A percentile compares a stretch with the other conserved stretches of the same genome.
Evolutionary conservation across 2,888 invertebrate species (phyloP).

Genomic region (Myopa tessellatipennis): DNA sequence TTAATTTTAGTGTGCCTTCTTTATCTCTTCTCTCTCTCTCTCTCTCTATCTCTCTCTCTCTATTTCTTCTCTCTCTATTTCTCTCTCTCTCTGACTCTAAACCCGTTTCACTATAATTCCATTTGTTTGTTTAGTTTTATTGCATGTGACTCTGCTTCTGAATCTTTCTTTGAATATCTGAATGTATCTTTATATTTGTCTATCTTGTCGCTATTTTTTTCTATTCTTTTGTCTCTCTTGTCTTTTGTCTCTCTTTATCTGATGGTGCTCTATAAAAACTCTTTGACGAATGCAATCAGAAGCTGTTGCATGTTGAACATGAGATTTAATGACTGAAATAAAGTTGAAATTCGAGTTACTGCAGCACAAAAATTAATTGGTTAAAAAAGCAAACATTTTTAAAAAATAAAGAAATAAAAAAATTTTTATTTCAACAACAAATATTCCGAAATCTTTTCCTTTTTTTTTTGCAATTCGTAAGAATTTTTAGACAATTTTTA

Average conservation of each 20-base stretch:
- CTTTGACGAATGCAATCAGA: not conserved
- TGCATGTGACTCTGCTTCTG: too few species aligned
- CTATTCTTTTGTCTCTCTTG: not conserved
- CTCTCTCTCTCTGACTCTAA: not conserved
- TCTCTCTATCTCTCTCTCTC: not conserved
- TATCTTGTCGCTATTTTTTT: not conserved
- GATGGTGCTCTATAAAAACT: not conserved
- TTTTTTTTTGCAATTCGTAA: too few species aligned
- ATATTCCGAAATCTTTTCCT: too few species aligned
- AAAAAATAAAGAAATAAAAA: too few species aligned
- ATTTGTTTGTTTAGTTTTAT: too few species aligned
- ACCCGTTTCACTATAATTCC: not conserved
- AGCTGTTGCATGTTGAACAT: not conserved
- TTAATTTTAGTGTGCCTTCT: not conserved
- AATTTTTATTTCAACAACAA: too few species aligned
- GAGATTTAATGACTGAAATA: not conserved
- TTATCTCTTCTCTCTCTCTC: not conserved
- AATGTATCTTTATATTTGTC: not conserved
- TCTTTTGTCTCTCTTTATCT: not conserved
- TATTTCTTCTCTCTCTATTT: not conserved
- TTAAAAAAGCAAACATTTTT: too few species aligned
- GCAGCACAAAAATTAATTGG: too few species aligned
- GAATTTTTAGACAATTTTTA: too few species aligned
- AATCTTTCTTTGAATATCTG: not conserved
- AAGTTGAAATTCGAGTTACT: not conserved